phyloP scores from a whole-genome alignment of 53 echinoderm and acorn worm genomes.

The Mesocentrotus franciscanus region DNA sequence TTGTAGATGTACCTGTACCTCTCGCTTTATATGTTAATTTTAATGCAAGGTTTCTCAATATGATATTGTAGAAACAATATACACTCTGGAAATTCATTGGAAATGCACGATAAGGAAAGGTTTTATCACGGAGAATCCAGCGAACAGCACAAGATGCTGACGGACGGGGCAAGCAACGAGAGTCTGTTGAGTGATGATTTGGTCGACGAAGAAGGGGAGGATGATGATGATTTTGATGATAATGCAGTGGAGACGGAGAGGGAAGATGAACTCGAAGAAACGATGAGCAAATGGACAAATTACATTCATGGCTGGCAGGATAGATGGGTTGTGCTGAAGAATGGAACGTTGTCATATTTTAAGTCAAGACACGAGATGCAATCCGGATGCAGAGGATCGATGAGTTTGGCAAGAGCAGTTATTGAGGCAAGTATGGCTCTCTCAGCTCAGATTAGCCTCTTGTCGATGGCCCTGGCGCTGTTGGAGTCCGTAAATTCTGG shows the following conservation, averaged over 20 bases:
- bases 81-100: not conserved
- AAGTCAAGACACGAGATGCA: slow-evolving; percentile 89
- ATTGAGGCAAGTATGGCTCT: slow-evolving; percentile 77
- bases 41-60: not conserved
- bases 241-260: slow-evolving; percentile 69
- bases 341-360: slow-evolving; percentile 94
- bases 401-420: slow-evolving; percentile 92
- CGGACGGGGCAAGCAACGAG: slow-evolving; percentile 61
- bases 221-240: slow-evolving; percentile 86
- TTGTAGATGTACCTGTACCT: not conserved
- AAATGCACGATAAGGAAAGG: slow-evolving; percentile 59
- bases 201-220: slow-evolving; percentile 80
- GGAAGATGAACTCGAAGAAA: slow-evolving; percentile 85
- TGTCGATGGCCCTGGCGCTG: too few species aligned
- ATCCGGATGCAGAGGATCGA: slow-evolving; percentile 91
- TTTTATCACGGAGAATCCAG: slow-evolving; percentile 39
- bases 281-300: slow-evolving; percentile 97
- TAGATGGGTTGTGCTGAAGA: slow-evolving; percentile 90
- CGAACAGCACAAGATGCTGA: slow-evolving; percentile 61
- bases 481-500: too few species aligned
- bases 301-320: slow-evolving; percentile 99
- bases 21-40: not conserved
- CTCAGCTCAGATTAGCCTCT: too few species aligned
- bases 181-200: slow-evolving; percentile 58
- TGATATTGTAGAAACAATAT: not conserved